These are phyloP conservation scores for Otolemur crassicaudatus DNA, from an alignment of 2,797 vertebrate species.

Conservation along the genomic window DNA sequence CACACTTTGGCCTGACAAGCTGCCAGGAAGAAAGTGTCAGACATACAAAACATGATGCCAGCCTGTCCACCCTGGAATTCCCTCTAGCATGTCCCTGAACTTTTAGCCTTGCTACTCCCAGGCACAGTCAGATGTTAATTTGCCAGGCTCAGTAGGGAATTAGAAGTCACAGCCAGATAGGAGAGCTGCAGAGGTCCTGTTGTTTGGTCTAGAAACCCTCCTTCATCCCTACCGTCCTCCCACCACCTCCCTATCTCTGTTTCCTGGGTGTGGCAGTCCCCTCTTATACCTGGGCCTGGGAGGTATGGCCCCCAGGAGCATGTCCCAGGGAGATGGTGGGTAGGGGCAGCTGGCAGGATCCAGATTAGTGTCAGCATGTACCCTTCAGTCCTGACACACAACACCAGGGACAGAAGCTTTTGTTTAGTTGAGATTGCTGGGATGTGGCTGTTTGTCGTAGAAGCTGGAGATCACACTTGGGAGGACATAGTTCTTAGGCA, in stretches of 20 bases:
- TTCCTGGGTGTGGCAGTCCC: background rate
- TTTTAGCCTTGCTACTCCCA: background rate
- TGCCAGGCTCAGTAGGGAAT: background rate
- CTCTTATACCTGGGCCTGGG: background rate
- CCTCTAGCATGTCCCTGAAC: background rate
- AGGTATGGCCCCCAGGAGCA: background rate
- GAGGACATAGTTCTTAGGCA: background rate
- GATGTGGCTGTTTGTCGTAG: fast-evolving
- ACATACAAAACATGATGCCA: no score
- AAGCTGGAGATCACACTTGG: background rate
- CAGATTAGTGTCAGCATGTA: background rate
- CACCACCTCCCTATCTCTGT: fast-evolving
- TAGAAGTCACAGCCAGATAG: background rate
- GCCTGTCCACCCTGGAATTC: no score
- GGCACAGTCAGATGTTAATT: background rate
- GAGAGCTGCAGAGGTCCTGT: background rate
- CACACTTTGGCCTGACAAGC: background rate
- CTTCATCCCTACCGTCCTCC: background rate
- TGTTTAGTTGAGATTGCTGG: background rate
- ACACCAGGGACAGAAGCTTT: background rate
- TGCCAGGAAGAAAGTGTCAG: fast-evolving
- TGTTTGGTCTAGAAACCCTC: background rate
- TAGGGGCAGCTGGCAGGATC: background rate
- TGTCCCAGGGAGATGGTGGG: background rate
- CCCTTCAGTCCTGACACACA: background rate